Conservation (phyloP, 2,888 invertebrate species). For the Linnaemya vulpina region DNA sequence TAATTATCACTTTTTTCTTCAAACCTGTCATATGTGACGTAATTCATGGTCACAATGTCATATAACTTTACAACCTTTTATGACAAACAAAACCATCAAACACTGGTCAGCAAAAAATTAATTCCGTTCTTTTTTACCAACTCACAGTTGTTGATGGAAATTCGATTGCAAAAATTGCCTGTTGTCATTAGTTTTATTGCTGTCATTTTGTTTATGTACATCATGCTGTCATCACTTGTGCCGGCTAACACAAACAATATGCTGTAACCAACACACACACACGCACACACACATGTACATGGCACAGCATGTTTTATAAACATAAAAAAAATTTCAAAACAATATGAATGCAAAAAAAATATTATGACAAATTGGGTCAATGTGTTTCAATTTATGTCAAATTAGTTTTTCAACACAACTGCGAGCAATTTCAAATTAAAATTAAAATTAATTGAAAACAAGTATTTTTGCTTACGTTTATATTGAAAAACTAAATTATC, state of each 20-base stretch:
- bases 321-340: constrained; percentile 9
- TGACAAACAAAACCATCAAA: constrained; percentile 6
- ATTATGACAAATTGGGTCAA: constrained; percentile 55
- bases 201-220: constrained; percentile 44
- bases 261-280: constrained; percentile 1
- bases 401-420: constrained; percentile 33
- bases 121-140: constrained; percentile 9
- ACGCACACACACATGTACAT: background rate
- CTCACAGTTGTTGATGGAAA: constrained; percentile 21
- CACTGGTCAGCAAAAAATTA: background rate
- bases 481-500: constrained; percentile 16
- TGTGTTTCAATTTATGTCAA: constrained; percentile 60
- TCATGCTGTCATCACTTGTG: constrained; percentile 61
- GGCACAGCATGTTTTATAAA: background rate
- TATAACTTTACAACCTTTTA: background rate
- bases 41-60: background rate
- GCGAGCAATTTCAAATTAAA: background rate
- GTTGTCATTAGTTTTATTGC: constrained; percentile 48
- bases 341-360: constrained; percentile 13
- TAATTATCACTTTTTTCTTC: background rate
- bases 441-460: constrained; percentile 2
- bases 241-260: constrained; percentile 26
- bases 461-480: constrained; percentile 38
- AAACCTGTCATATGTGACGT: background rate
- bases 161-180: constrained; percentile 17